phyloP scores from a whole-genome alignment of 2,113 vertebrate species.

The Thalassoma bifasciatum region DNA sequence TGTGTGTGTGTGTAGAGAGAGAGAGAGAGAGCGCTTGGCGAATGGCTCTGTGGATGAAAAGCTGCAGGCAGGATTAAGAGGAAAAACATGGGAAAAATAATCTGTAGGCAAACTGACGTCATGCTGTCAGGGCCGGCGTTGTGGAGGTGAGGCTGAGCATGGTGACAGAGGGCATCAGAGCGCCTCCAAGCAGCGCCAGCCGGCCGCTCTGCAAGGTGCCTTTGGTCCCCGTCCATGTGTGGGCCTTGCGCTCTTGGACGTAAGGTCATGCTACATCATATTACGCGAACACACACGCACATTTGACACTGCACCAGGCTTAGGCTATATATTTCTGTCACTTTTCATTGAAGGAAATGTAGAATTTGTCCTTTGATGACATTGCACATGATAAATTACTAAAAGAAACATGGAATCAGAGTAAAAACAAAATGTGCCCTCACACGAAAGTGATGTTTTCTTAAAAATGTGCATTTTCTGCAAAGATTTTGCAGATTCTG shows the following conservation, averaged over 20 bases:
- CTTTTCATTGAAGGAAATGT: background rate
- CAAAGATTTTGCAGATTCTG: too few species aligned
- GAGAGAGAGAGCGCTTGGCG: slow-evolving; percentile 22
- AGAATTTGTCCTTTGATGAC: background rate
- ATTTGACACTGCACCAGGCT: background rate
- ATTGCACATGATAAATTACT: background rate
- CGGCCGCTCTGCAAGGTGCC: slow-evolving; percentile 30
- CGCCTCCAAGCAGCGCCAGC: background rate
- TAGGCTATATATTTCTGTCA: background rate
- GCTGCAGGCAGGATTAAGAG: slow-evolving; percentile 66
- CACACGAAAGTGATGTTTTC: too few species aligned
- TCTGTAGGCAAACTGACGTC: slow-evolving; percentile 55
- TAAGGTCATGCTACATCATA: background rate
- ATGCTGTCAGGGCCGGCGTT: slow-evolving; percentile 16
- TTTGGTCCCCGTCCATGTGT: slow-evolving; percentile 8
- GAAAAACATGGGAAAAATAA: slow-evolving; percentile 66
- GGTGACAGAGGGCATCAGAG: slow-evolving; percentile 10
- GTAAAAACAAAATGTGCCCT: too few species aligned
- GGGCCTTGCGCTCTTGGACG: background rate
- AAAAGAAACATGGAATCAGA: background rate
- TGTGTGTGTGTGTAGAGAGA: slow-evolving; percentile 5
- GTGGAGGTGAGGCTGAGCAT: slow-evolving; percentile 39
- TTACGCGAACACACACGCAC: background rate
- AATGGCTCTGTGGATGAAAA: slow-evolving; percentile 66
- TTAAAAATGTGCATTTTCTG: too few species aligned